Base-by-base conservation (phyloP, 2,888 invertebrate species). In the Drosophila meridionalis region DNA sequence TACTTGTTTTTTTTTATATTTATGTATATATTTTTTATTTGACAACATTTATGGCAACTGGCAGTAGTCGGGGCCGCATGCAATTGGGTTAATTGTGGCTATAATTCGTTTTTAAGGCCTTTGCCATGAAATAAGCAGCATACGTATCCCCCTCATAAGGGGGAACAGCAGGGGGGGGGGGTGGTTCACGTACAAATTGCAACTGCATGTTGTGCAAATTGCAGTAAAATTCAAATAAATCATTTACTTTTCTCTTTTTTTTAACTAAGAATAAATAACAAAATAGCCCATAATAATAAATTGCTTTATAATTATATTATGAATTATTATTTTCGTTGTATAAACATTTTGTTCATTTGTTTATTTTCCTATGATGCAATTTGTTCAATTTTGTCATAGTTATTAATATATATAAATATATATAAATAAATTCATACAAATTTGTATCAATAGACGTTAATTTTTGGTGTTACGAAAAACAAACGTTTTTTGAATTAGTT, bases 1-100 rank as follows among this genome's bases (percentile, higher is more conserved):
- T n/a, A n/a, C n/a, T 5, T 42, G 0, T 30, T 28, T 6, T 72
- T 65, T 67, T 26, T 42, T 34, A 20, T 20, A 20, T 20, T 32
- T 58, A 9, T 38, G 45, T 50, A 9, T 65, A 40, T 58, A 34
- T 58, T 82, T 75, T 56, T 42, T 56, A 56, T 69, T 73, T 73
- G 66, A 69, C 66, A 66, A 76, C 69, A 64, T 74, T 80, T 65
- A 63, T 69, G 68, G 73, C 63, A 53, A 65, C 59, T 60, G 55
- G 56, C 64, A 7, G 20, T 28, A 20, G 50, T 59, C 75, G 74
- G 67, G 69, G 80, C 73, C 87, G 77, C 57, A 30, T 52, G 77
- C 48, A 85, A 89, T 87, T 85, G 85, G 89, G 85, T 85, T 89
- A 85, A 85, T 89, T 82, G 62, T 89, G 75, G 80, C 61, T 73